Percentiles rank a stretch among this genome's conserved stretches.
Evolutionary conservation across 2,888 invertebrate genomes (phyloP).

Genomic region (Drosophila picticornis): DNA sequence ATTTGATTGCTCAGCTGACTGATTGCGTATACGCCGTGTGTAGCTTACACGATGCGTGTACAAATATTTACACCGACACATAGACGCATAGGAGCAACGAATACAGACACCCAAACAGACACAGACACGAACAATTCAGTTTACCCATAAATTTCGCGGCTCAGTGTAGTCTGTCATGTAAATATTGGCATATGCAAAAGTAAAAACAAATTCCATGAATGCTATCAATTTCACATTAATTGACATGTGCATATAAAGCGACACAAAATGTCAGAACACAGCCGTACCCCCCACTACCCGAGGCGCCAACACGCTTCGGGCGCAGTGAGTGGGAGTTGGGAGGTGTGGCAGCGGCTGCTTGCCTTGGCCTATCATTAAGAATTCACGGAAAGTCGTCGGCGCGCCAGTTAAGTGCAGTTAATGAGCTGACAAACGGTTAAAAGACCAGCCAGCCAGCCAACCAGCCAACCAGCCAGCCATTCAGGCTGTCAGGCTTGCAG

Average conservation of each 20-base stretch:
- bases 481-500: constrained; percentile 50
- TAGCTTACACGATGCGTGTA: constrained; percentile 1
- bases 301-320: not conserved
- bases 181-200: constrained; percentile 52
- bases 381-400: constrained; percentile 62
- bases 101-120: not conserved
- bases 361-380: constrained; percentile 52
- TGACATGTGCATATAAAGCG: constrained; percentile 50
- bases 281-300: not conserved
- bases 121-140: constrained; percentile 13
- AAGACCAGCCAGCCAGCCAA: constrained; percentile 38
- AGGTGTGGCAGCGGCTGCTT: too few species aligned
- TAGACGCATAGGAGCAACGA: constrained; percentile 15
- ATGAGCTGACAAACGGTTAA: constrained; percentile 63
- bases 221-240: constrained; percentile 69
- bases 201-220: constrained; percentile 25
- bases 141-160: constrained; percentile 58
- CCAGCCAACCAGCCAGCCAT: constrained; percentile 20
- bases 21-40: constrained; percentile 50
- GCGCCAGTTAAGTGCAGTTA: constrained; percentile 74
- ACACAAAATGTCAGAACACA: constrained; percentile 35
- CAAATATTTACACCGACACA: constrained; percentile 41
- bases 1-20: constrained; percentile 35
- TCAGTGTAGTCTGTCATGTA: constrained; percentile 49
- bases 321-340: not conserved